Conservation (phyloP, 2,113 vertebrate genomes). For the Xenopus tropicalis region UCB_Xtro_10.0 CM004448.2:58064501-58065000, state of each 20-base stretch:
- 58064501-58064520: constrained; percentile 47
- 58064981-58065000: too few species aligned
- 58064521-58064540: constrained; percentile 50
- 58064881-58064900: too few species aligned
- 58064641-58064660: constrained; percentile 15
- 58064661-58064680: constrained; percentile 13
- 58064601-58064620: constrained; percentile 33
- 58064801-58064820: too few species aligned
- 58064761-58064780: not conserved
- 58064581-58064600: constrained; percentile 39
- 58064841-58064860: too few species aligned
- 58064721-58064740: not conserved
- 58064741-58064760: not conserved
- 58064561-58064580: constrained; percentile 45
- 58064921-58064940: too few species aligned
- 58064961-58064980: too few species aligned
- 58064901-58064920: too few species aligned
- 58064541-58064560: constrained; percentile 38
- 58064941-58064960: too few species aligned
- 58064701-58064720: constrained; percentile 2
- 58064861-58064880: too few species aligned
- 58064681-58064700: constrained; percentile 6
- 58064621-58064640: constrained; percentile 11
- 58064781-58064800: too few species aligned
- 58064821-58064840: too few species aligned